Base-by-base conservation (phyloP, 2,797 vertebrate genomes). In the Galagoides demidoff region DNA sequence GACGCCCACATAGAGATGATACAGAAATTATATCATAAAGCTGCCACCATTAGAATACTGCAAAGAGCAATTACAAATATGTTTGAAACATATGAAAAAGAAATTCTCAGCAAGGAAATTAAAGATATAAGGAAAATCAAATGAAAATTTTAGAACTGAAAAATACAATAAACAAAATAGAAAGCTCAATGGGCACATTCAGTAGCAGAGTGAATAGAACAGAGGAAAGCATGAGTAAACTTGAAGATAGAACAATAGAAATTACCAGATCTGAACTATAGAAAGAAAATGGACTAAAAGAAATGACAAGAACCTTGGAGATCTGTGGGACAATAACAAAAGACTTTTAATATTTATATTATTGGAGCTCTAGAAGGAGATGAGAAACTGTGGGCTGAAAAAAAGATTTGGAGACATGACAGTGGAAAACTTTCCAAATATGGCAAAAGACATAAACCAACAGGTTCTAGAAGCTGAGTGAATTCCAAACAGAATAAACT, bases 1-100 rank as follows among this genome's bases (percentile, higher is more conserved):
- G 76, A 93, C 22, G 37, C 3, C 7, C n/a, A 43, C 2, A 4
- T 20, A 55, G 78, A 37, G 79, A 59, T 66, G 59, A 89, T 19
- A 66, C 23, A 76, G 37, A 83, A 94, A 59, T 64, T 76, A 83
- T 55, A 64, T 64, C 73, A 27, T 81, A 87, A 64, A 87, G 64
- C 25, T 61, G 22, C 13, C 27, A 64, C 66, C 37, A 39, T 27
- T 37, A 81, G 87, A 71, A 87, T 74, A 23, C 9, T 59, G 57
- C 49, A 74, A 45, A 20, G 76, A 63, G 23, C 43, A 78, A 10
- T 70, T 49, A 23, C 64, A 70, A 79, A 70, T 4, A 19, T 59
- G 61, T 85, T 68, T 77, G 82, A 92, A 86, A 85, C 71, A 85
- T 77, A 70, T 37, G 74, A 86, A 68, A 77, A 61, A 55, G 31